These are phyloP conservation scores for Ametastegia equiseti DNA, from an alignment of 2,888 invertebrate genomes.

Conservation along the genomic window DNA sequence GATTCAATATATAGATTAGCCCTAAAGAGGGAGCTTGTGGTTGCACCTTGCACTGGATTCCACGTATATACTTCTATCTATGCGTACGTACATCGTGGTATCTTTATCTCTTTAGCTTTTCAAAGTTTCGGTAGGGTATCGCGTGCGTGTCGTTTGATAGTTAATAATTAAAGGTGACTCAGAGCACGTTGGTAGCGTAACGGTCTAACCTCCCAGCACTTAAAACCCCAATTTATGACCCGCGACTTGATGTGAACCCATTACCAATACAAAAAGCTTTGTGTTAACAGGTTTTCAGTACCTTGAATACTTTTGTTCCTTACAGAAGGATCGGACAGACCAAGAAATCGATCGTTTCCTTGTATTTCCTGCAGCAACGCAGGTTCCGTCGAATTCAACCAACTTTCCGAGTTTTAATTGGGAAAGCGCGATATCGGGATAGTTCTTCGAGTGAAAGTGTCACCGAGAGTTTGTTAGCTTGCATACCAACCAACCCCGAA, in stretches of 20 bases:
- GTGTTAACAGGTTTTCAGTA: not conserved
- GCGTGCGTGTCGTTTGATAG: slow-evolving; percentile 20
- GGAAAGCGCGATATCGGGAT: not conserved
- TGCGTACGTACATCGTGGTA: not conserved
- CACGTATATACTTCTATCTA: slow-evolving; percentile 11
- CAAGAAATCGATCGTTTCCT: too few relatives aligned
- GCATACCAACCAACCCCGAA: not conserved
- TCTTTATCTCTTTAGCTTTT: not conserved
- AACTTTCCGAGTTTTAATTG: not conserved
- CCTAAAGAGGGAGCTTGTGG: slow-evolving; percentile 4
- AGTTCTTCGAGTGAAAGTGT: not conserved
- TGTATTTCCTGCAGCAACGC: not conserved
- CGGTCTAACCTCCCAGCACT: slow-evolving; percentile 4
- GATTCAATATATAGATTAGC: slow-evolving; percentile 8
- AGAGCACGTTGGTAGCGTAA: slow-evolving; percentile 25
- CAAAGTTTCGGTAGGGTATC: not conserved
- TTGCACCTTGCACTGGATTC: not conserved
- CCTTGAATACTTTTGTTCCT: not conserved
- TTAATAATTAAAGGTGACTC: slow-evolving; percentile 46
- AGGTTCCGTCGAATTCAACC: not conserved
- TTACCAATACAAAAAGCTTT: not conserved
- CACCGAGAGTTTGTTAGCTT: not conserved
- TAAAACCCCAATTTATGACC: slow-evolving; percentile 25
- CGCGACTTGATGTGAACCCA: not conserved
- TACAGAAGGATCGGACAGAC: not conserved